These are phyloP conservation scores for Macrosoma leucophasiata DNA, from an alignment of 2,888 invertebrate genomes.

Conservation along the genomic window DNA sequence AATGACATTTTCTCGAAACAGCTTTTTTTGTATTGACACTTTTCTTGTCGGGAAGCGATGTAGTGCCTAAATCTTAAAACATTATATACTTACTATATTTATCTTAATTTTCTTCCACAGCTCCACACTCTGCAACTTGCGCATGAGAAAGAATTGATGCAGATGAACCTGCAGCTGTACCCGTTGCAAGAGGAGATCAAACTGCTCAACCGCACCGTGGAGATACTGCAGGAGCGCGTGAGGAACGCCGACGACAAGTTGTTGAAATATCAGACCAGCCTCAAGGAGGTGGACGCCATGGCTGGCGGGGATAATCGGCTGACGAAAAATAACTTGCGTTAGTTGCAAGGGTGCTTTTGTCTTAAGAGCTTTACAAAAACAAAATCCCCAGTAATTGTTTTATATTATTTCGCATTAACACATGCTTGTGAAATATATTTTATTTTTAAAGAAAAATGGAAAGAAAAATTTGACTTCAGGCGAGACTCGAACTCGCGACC, in stretches of 20 bases:
- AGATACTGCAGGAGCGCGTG: constrained; percentile 59
- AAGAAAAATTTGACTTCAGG: too few relatives aligned
- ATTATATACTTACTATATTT: neutral
- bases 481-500: too few relatives aligned
- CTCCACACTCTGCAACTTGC: constrained; percentile 84
- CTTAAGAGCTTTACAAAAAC: too few relatives aligned
- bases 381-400: too few relatives aligned
- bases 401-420: too few relatives aligned
- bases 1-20: too few relatives aligned
- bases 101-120: constrained; percentile 50
- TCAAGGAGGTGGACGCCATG: constrained; percentile 37
- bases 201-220: constrained; percentile 74
- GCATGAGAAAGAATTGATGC: constrained; percentile 82
- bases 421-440: too few relatives aligned
- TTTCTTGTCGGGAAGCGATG: too few relatives aligned
- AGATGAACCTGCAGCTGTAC: constrained; percentile 77
- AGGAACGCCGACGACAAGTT: constrained; percentile 54
- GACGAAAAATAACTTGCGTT: constrained; percentile 23
- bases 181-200: constrained; percentile 77
- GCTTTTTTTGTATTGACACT: too few relatives aligned
- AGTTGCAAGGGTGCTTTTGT: neutral
- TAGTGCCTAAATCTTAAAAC: neutral
- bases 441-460: too few relatives aligned
- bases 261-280: constrained; percentile 43
- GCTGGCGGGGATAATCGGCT: constrained; percentile 55